These are phyloP conservation scores for Watsonalla cultraria DNA, from an alignment of 2,888 invertebrate genomes.

Conservation along the genomic window DNA sequence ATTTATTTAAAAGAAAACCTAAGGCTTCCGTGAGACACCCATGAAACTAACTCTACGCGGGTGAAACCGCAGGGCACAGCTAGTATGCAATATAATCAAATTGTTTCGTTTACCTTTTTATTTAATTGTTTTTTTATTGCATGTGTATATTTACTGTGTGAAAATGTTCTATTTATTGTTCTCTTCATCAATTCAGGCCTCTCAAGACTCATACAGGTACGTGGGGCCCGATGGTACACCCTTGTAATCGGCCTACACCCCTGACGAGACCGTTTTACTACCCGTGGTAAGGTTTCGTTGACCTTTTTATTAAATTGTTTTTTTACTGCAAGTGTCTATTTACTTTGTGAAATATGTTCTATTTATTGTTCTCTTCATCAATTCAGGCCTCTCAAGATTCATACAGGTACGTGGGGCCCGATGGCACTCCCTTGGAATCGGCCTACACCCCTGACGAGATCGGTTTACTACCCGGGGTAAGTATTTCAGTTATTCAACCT, in stretches of 20 bases:
- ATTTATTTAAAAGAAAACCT: no score
- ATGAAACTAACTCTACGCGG: no score
- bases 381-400: not conserved
- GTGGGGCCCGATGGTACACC: conserved; percentile 78
- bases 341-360: no score
- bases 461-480: conserved; percentile 81
- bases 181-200: not conserved
- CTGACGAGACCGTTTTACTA: conserved; percentile 83
- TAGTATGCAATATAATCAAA: no score
- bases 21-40: no score
- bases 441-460: conserved; percentile 82
- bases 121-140: no score
- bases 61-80: no score
- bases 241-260: conserved; percentile 76
- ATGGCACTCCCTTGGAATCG: conserved; percentile 77
- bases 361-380: not conserved
- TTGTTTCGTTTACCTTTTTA: no score
- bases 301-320: no score
- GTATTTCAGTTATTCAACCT: not conserved
- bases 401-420: conserved; percentile 61
- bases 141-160: no score
- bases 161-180: not conserved
- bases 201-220: conserved; percentile 28
- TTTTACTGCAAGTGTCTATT: no score
- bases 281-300: no score